Evolutionary conservation across 1,140 invertebrate genomes (phyloP), one percentile per base, ranked within the genome.

Genomic region (Pseudomyrmex sp.): DNA sequence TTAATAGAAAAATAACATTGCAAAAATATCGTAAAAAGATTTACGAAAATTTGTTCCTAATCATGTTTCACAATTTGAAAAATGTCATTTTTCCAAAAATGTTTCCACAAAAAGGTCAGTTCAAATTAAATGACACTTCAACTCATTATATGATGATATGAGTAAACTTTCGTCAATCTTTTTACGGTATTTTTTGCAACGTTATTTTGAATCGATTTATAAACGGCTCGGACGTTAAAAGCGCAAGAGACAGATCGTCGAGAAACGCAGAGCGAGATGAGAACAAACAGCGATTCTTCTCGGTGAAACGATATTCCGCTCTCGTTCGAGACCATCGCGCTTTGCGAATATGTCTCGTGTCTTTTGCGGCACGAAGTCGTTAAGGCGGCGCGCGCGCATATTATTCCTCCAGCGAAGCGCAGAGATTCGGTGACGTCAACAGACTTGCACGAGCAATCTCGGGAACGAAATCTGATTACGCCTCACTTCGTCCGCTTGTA

Each of bases 401-500:
- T 69, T 50, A 52, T 68, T 66, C 48, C 62, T 69, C 54, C 72
- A 18, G 26, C 63, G 65, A 69, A 44, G 58, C 74, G 68, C n/a
- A 70, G 76, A 69, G 50, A 35, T 35, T 48, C 44, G 66, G 75
- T 68, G 82, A 77, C 73, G 63, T 72, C 20, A 76, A 83, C 83
- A 77, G 77, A 72, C 79, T 82, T 75, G 80, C 76, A 62, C 75
- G 89, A 92, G 93, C 93, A 94, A 92, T 92, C 91, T 92, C 83
- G 89, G 61, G 82, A 70, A 84, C 73, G 85, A 91, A 93, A 93
- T 93, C 90, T 91, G 93, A 94, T 93, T 93, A 92, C 89, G 85
- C 89, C 88, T 77, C 89, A 88, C 91, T 90, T 87, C 89, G 89
- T 87, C 85, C 83, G 88, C 92, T 93, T 91, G 90, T 92, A 93